phyloP scores from a whole-genome alignment of 2,797 vertebrate genomes.

The Sphenodon punctatus region DNA sequence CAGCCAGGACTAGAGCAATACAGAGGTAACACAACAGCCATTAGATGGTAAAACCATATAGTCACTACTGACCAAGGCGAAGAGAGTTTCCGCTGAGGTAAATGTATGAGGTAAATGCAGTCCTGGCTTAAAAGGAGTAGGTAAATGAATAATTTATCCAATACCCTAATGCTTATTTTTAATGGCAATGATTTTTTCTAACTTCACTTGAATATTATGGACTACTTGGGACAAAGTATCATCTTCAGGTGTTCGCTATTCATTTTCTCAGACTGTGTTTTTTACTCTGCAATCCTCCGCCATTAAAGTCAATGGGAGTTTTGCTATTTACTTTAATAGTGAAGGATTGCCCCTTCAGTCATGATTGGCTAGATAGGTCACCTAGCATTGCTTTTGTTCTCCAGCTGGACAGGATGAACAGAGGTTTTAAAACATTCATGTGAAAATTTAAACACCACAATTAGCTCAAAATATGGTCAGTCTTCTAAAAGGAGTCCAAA shows the following conservation, averaged over 20 bases:
- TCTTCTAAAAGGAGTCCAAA: background rate
- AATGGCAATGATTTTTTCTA: background rate
- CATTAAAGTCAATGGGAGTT: background rate
- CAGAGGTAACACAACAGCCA: fast-evolving
- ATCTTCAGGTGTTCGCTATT: background rate
- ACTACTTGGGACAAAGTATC: background rate
- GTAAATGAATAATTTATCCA: background rate
- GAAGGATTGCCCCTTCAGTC: background rate
- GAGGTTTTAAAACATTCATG: background rate
- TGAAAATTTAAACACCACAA: background rate
- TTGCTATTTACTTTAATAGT: background rate
- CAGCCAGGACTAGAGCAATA: background rate
- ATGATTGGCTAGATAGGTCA: background rate
- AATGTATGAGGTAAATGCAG: background rate
- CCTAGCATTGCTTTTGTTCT: background rate
- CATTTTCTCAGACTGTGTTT: background rate
- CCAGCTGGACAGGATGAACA: background rate
- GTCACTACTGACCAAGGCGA: background rate
- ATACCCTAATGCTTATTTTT: background rate
- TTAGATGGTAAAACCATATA: background rate
- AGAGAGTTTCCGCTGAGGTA: no score
- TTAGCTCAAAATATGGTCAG: background rate
- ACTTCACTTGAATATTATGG: no score
- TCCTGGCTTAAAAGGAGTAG: background rate
- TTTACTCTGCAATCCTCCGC: background rate